Conservation (phyloP, 1,140 invertebrate species). For the Chymomyza costata region DNA sequence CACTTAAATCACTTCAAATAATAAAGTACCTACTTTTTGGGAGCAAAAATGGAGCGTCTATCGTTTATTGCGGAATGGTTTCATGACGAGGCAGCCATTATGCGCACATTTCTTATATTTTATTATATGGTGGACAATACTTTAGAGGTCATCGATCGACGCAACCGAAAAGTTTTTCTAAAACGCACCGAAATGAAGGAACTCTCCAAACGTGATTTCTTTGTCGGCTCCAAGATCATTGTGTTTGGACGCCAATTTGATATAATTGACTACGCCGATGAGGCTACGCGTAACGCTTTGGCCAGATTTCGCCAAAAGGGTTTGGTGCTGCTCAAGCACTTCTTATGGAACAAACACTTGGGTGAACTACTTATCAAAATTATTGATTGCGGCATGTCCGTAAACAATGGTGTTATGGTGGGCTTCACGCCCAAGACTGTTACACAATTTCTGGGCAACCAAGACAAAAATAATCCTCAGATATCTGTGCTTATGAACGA, state of each 20-base stretch:
- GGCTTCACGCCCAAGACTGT: slow-evolving; percentile 76
- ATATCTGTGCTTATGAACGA: slow-evolving; percentile 79
- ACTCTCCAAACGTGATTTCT: slow-evolving; percentile 82
- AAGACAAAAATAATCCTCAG: slow-evolving; percentile 77
- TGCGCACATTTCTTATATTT: slow-evolving; percentile 84
- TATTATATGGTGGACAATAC: slow-evolving; percentile 86
- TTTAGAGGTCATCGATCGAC: slow-evolving; percentile 87
- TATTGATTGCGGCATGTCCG: slow-evolving; percentile 80
- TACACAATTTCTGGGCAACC: slow-evolving; percentile 79
- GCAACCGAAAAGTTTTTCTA: slow-evolving; percentile 84
- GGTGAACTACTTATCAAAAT: slow-evolving; percentile 85
- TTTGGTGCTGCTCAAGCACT: slow-evolving; percentile 86
- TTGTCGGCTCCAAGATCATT: slow-evolving; percentile 84
- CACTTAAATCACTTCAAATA: too few species aligned
- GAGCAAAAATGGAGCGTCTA: too few species aligned
- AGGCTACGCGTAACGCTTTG: slow-evolving; percentile 79
- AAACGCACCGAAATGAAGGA: slow-evolving; percentile 83
- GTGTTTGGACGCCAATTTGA: slow-evolving; percentile 87
- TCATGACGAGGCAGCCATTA: slow-evolving; percentile 83
- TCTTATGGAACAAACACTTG: slow-evolving; percentile 79
- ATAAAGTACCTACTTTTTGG: too few species aligned
- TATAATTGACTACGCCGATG: slow-evolving; percentile 87
- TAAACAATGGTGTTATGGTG: slow-evolving; percentile 85
- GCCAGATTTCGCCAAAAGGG: slow-evolving; percentile 80
- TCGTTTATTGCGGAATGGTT: slow-evolving; percentile 89